These are phyloP conservation scores for Nyleta sp. DNA, from an alignment of 2,888 invertebrate genomes.

Conservation along the genomic window DNA sequence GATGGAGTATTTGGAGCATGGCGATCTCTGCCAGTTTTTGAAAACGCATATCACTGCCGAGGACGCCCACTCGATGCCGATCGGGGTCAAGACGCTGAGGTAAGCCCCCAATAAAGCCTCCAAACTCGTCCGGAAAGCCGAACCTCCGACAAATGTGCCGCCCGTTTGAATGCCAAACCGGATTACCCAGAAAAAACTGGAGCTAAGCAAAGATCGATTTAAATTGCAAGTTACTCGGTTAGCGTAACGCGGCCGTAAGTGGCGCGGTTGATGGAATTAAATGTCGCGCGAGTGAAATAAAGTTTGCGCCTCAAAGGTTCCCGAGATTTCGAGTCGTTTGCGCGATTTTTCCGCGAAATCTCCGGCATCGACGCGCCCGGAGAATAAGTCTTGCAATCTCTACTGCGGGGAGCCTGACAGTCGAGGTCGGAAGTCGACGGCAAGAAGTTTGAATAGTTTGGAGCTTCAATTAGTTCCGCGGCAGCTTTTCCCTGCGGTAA, in stretches of 20 bases:
- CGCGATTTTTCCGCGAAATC: slow-evolving; percentile 4
- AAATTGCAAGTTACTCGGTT: too few relatives aligned
- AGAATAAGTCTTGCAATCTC: slow-evolving; percentile 58
- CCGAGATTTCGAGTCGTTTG: too few relatives aligned
- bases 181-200: too few relatives aligned
- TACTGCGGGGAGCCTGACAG: slow-evolving; percentile 30
- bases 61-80: slow-evolving; percentile 84
- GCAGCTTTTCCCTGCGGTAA: slow-evolving; percentile 57
- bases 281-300: slow-evolving; percentile 35
- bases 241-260: too few relatives aligned
- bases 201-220: too few relatives aligned
- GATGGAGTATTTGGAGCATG: slow-evolving; percentile 92
- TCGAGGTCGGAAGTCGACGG: slow-evolving; percentile 44
- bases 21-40: slow-evolving; percentile 92
- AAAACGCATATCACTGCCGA: slow-evolving; percentile 87
- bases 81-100: slow-evolving; percentile 86
- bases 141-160: too few relatives aligned
- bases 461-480: slow-evolving; percentile 62
- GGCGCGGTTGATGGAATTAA: slow-evolving; percentile 26
- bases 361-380: slow-evolving; percentile 32
- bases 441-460: slow-evolving; percentile 64
- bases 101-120: too few relatives aligned
- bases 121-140: too few relatives aligned
- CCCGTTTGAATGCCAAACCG: slow-evolving; percentile 14
- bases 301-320: too few relatives aligned